These are phyloP conservation scores for Crotalus horridus DNA, from an alignment of 2,113 vertebrate species.

Conservation along the genomic window DNA sequence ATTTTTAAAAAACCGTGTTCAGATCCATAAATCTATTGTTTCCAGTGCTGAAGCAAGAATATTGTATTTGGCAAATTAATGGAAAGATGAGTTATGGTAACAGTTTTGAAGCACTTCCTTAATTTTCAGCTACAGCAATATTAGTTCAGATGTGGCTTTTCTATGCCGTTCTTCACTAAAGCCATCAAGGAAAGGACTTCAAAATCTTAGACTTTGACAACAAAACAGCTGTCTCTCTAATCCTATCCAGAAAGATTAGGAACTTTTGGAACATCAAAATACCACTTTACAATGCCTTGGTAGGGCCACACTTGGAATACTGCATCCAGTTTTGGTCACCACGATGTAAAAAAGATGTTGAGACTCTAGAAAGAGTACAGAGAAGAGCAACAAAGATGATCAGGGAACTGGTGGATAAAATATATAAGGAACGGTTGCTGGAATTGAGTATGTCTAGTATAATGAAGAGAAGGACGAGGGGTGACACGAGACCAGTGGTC, in stretches of 20 bases:
- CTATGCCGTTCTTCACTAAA: background rate
- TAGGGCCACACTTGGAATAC: too few relatives aligned
- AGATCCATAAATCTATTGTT: background rate
- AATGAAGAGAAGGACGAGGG: too few relatives aligned
- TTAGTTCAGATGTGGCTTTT: background rate
- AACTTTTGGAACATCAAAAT: background rate
- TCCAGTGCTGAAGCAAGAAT: background rate
- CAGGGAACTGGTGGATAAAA: too few relatives aligned
- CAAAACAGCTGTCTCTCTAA: background rate
- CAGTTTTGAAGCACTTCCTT: background rate
- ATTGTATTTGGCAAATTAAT: constrained; percentile 15
- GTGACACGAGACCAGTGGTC: too few relatives aligned
- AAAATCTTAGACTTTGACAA: background rate
- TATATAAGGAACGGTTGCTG: too few relatives aligned
- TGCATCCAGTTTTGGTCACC: too few relatives aligned
- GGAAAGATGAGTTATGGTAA: background rate
- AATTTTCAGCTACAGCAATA: background rate
- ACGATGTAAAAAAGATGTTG: too few relatives aligned
- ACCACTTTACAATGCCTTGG: too few relatives aligned
- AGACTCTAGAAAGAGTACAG: too few relatives aligned
- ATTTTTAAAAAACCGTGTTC: background rate
- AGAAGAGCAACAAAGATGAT: too few relatives aligned
- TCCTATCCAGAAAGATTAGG: background rate
- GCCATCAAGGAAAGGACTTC: background rate
- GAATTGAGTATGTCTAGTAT: too few relatives aligned